Evolutionary conservation across 2,113 vertebrate species (phyloP).

Genomic region (Marmota monax): DNA sequence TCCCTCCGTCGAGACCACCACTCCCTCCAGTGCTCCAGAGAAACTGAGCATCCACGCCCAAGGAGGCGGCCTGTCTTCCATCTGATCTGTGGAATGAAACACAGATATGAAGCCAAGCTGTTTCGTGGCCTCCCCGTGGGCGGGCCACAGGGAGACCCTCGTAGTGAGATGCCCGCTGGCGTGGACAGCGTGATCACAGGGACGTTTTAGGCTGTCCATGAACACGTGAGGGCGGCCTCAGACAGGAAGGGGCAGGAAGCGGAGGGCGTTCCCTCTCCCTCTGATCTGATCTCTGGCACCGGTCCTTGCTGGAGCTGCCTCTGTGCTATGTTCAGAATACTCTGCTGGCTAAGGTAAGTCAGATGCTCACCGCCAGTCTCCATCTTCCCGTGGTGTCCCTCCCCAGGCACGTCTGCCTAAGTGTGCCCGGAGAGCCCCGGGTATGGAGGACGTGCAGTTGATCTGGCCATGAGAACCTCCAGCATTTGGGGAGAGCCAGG

Average conservation of each 20-base stretch:
- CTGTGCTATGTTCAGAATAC: background rate
- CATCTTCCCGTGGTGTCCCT: constrained; percentile 24
- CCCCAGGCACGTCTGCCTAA: constrained; percentile 24
- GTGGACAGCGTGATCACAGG: no score
- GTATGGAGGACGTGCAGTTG: no score
- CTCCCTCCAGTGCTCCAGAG: background rate
- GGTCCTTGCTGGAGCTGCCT: background rate
- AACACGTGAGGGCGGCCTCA: constrained; percentile 16
- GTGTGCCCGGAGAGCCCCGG: no score
- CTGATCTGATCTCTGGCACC: background rate
- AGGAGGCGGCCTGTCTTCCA: background rate
- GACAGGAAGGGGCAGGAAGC: background rate
- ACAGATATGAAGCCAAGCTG: no score
- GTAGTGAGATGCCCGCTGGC: no score
- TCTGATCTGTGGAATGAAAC: background rate
- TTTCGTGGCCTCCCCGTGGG: no score
- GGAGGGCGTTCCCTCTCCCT: background rate
- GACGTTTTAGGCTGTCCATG: constrained; percentile 54
- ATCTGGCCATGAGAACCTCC: background rate
- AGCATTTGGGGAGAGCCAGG: background rate
- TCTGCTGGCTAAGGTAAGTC: constrained; percentile 39
- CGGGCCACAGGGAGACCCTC: no score
- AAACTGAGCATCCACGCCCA: background rate
- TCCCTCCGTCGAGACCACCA: background rate
- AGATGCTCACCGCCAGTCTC: background rate